Evolutionary conservation across 2,113 vertebrate species (phyloP).

Genomic region (Carettochelys insculpta): DNA sequence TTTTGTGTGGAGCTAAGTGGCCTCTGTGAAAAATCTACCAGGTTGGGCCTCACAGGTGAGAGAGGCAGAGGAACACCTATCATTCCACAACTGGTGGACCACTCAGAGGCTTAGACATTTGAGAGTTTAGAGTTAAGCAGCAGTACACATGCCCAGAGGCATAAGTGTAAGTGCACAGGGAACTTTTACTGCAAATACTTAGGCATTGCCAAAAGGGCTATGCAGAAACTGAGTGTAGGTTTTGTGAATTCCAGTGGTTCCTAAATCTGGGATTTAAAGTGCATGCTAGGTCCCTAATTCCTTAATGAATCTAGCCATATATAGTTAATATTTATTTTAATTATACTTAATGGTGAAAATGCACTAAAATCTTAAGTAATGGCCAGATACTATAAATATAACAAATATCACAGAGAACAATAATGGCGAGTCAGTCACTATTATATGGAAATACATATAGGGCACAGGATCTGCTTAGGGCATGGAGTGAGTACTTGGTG

Average conservation of each 20-base stretch:
- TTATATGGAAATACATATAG: background rate
- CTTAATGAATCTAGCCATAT: background rate
- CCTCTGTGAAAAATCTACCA: background rate
- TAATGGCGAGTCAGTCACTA: background rate
- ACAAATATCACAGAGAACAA: background rate
- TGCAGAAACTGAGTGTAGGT: background rate
- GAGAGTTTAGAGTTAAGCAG: background rate
- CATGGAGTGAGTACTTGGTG: background rate
- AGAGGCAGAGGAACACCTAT: background rate
- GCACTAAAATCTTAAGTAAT: background rate
- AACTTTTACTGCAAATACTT: background rate
- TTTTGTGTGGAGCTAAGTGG: background rate
- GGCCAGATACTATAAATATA: background rate
- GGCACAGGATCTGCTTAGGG: background rate
- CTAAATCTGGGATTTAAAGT: background rate
- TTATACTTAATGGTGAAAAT: background rate
- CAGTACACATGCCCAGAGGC: background rate
- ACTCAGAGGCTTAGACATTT: background rate
- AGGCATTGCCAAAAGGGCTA: background rate
- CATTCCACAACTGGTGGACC: background rate
- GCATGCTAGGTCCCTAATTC: background rate
- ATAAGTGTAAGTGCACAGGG: background rate
- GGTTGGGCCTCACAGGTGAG: background rate
- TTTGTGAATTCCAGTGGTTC: background rate
- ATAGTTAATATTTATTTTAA: background rate